Percentiles rank a stretch among this genome's conserved stretches.
Evolutionary conservation across 2,113 vertebrate species (phyloP).

Genomic region (Tachuris rubrigastra): DNA sequence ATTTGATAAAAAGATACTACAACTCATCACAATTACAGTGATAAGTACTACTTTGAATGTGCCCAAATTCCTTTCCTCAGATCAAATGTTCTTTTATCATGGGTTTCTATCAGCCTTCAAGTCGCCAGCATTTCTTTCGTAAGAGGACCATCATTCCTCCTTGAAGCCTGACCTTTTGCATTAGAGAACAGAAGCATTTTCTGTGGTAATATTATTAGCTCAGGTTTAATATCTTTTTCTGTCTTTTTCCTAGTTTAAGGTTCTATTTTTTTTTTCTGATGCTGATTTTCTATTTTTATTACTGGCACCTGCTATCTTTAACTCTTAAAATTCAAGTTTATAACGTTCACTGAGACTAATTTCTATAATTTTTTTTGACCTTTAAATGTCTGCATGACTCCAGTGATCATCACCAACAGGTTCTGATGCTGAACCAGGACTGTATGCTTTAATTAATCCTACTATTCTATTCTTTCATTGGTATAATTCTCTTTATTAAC

Average conservation of each 20-base stretch:
- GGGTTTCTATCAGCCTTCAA: not conserved
- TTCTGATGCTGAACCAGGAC: not conserved
- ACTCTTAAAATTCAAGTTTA: not conserved
- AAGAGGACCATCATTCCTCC: not conserved
- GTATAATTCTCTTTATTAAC: not conserved
- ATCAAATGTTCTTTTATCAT: not conserved
- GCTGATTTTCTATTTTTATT: not conserved
- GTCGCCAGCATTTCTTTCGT: not conserved
- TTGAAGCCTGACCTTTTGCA: not conserved
- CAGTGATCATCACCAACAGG: not conserved
- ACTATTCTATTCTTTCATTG: not conserved
- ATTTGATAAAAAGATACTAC: not conserved
- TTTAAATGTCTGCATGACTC: not conserved
- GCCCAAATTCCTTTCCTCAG: not conserved
- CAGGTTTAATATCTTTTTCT: not conserved
- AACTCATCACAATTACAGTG: not conserved
- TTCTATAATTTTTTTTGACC: not conserved
- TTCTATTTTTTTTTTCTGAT: not conserved
- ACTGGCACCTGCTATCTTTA: not conserved
- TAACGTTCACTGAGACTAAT: not conserved
- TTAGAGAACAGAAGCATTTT: not conserved
- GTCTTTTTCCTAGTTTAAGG: not conserved
- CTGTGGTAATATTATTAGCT: not conserved
- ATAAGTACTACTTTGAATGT: not conserved
- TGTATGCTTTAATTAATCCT: not conserved